These are phyloP conservation scores for Papilio aristodemus DNA, from an alignment of 1,140 invertebrate genomes.

Conservation along the genomic window DNA sequence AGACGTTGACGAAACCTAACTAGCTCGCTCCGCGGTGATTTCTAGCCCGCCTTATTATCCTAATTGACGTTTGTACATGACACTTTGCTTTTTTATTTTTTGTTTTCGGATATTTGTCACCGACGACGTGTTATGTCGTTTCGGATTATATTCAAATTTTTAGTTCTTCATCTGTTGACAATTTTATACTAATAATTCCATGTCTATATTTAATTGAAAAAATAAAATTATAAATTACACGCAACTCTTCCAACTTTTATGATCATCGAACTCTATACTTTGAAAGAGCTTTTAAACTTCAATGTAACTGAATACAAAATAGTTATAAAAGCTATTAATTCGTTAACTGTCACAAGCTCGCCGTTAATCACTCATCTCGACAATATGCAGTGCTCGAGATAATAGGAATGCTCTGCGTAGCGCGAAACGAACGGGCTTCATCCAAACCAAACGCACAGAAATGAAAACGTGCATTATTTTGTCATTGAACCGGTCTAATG, in stretches of 20 bases:
- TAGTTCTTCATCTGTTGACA: not conserved
- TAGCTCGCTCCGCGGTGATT: conserved; percentile 40
- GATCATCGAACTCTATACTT: not conserved
- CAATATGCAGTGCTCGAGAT: not conserved
- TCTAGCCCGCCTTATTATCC: conserved; percentile 43
- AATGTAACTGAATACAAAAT: not conserved
- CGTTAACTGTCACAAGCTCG: not conserved
- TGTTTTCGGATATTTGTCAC: conserved; percentile 12
- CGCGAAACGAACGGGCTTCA: conserved; percentile 5
- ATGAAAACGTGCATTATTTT: conserved; percentile 27
- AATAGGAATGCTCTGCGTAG: not conserved
- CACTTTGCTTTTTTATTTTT: conserved; percentile 25
- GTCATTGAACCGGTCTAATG: conserved; percentile 27
- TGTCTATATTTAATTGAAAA: too few relatives aligned
- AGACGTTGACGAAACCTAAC: conserved; percentile 56
- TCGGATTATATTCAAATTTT: not conserved
- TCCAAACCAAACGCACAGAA: conserved; percentile 23
- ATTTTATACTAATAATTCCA: too few relatives aligned
- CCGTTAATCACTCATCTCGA: not conserved
- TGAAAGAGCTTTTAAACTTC: not conserved
- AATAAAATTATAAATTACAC: too few relatives aligned
- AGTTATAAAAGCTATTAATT: not conserved
- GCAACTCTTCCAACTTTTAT: too few relatives aligned
- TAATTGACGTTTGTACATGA: conserved; percentile 53
- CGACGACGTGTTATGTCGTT: not conserved